Conservation (phyloP, 2,888 invertebrate species). For the Campaea margaritaria region DNA sequence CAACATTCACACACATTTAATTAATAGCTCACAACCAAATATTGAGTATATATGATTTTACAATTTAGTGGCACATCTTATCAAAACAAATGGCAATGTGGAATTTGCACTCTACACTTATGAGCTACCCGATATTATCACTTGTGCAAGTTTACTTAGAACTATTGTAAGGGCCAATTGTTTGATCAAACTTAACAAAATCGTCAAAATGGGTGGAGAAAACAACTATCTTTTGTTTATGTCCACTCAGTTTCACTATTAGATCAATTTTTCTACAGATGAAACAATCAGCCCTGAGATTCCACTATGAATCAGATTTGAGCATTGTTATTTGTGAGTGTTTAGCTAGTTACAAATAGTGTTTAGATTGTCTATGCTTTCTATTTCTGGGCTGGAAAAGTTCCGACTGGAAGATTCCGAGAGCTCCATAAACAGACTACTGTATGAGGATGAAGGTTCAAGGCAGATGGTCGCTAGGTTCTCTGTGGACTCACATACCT, state of each 20-base stretch:
- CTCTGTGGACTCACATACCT: slow-evolving; percentile 88
- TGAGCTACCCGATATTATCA: slow-evolving; percentile 7
- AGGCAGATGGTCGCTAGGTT: slow-evolving; percentile 77
- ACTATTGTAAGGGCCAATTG: neutral
- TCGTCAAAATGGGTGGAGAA: no score
- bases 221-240: no score
- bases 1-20: slow-evolving; percentile 51
- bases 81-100: slow-evolving; percentile 21
- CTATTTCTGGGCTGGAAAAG: slow-evolving; percentile 73
- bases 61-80: slow-evolving; percentile 53
- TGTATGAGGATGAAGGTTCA: slow-evolving; percentile 75
- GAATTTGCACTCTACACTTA: slow-evolving; percentile 10
- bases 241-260: no score
- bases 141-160: slow-evolving; percentile 14
- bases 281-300: neutral
- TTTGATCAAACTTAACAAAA: no score
- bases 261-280: no score
- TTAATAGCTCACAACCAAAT: slow-evolving; percentile 73
- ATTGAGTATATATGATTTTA: slow-evolving; percentile 57
- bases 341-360: slow-evolving; percentile 47
- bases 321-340: slow-evolving; percentile 24
- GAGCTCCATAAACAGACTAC: slow-evolving; percentile 74
- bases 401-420: slow-evolving; percentile 74
- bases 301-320: slow-evolving; percentile 23
- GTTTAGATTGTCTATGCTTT: slow-evolving; percentile 63